Evolutionary conservation across 2,888 invertebrate genomes (phyloP).

Genomic region (Ischnura elegans): DNA sequence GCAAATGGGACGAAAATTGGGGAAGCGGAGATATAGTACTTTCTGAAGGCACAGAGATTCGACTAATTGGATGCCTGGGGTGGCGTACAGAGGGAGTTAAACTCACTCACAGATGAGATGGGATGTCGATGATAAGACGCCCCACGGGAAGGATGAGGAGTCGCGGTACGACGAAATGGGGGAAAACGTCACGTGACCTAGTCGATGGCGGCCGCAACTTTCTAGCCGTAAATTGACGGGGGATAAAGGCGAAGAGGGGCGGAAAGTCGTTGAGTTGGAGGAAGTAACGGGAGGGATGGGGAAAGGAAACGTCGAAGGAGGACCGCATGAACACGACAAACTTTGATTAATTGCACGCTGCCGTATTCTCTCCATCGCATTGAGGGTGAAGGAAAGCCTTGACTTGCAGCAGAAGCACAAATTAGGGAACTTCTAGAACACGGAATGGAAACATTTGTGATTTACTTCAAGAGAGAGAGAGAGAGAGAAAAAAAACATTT

Average conservation of each 20-base stretch:
- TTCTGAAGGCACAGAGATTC: neutral
- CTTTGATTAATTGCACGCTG: neutral
- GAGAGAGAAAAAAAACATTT: too few species aligned
- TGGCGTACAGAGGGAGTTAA: neutral
- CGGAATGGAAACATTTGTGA: neutral
- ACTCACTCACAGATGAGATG: neutral
- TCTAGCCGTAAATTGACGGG: neutral
- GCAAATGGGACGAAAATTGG: too few species aligned
- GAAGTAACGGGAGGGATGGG: neutral
- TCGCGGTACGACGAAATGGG: neutral
- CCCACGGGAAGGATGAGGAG: neutral
- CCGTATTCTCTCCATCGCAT: neutral
- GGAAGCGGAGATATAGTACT: too few species aligned
- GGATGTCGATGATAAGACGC: neutral
- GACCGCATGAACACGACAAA: neutral
- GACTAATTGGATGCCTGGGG: neutral
- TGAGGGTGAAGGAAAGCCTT: neutral
- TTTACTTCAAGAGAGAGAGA: too few species aligned
- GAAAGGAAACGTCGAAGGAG: neutral
- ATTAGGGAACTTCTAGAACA: neutral
- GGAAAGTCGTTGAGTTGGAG: neutral
- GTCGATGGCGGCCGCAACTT: neutral
- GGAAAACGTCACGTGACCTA: neutral
- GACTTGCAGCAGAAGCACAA: neutral
- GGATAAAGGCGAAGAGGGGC: neutral